Base-by-base conservation (phyloP, 53 echinoderm and acorn worm genomes). In the Arbacia lixula region DNA sequence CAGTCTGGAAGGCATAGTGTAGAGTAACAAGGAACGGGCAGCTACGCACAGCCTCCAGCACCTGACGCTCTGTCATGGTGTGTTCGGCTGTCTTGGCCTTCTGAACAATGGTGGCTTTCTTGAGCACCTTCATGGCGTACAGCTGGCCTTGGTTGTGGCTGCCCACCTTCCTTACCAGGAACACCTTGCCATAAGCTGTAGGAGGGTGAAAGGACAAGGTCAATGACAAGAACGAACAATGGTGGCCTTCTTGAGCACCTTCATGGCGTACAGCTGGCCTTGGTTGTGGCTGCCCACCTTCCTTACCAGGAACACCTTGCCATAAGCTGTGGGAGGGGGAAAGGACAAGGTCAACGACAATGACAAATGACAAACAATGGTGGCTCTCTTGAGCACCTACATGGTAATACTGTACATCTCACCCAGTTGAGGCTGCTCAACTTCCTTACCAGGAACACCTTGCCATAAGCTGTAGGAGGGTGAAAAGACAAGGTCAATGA, bases 1-100 rank as follows among this genome's bases (percentile, higher is more conserved):
- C 99, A 10, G 99, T 99, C 67, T 99, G 99, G 87, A 99, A 99
- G 52, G 99, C 99, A 85, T 99, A 99, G 76, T 99, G 99, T 24
- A 99, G 62, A 16, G 99, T 95, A 49, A 99, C 94, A 35, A 99
- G 85, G 86, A 95, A 99, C 0, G 94, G 99, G 41, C 94, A 95
- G 28, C 92, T 78, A 14, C 99, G 75, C 71, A 99, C 99, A 12
- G 95, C 92, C 58, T 99, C 99, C n/a, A 99, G 80, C 55, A 99
- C 99, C 88, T 99, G 99, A 30, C 99, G 73, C 86, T 99, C 99
- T 36, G 99, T 99, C 94, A 99, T 92, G 36, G 99, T 99, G 66
- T 99, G 99, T 62, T 99, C 99, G 24, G 99, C 94, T 9, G 95
- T 95, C 89, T 94, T 98, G 55, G 98, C 90, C 83, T 98, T 98